phyloP scores from a whole-genome alignment of 2,113 vertebrate species.

The Lepisosteus oculatus region DNA sequence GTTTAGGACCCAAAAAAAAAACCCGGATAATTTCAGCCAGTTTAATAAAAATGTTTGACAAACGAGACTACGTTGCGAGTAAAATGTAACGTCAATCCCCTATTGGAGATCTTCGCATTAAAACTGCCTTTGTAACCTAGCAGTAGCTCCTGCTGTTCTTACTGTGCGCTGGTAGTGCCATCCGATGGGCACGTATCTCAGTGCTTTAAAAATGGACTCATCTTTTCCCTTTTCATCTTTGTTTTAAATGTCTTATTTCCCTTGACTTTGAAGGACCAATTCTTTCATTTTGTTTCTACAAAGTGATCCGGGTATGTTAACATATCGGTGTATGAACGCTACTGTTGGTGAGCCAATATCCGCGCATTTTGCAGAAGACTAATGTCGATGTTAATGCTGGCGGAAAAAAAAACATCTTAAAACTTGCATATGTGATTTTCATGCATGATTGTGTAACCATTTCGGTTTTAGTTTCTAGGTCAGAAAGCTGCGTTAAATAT shows the following conservation, averaged over 20 bases:
- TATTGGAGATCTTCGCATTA: conserved; percentile 15
- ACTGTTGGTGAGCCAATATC: conserved; percentile 37
- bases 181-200: conserved; percentile 39
- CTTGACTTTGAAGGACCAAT: too few relatives aligned
- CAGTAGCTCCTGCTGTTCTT: conserved; percentile 46
- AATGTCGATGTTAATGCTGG: conserved; percentile 27
- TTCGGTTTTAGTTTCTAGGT: too few relatives aligned
- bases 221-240: conserved; percentile 34
- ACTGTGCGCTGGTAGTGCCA: conserved; percentile 30
- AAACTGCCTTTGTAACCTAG: conserved; percentile 29
- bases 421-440: too few relatives aligned
- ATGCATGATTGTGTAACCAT: too few relatives aligned
- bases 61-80: background rate
- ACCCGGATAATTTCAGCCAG: too few relatives aligned
- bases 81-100: conserved; percentile 4
- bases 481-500: too few relatives aligned
- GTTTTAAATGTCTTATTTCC: background rate
- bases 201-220: conserved; percentile 35
- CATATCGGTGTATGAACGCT: conserved; percentile 34
- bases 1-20: too few relatives aligned
- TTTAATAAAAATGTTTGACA: too few relatives aligned
- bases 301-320: conserved; percentile 38
- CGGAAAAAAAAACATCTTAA: conserved; percentile 15
- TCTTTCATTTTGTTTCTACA: conserved; percentile 43
- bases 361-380: conserved; percentile 35